Conservation (phyloP, 2,888 invertebrate species). For the Harpagoxenus sublaevis region DNA sequence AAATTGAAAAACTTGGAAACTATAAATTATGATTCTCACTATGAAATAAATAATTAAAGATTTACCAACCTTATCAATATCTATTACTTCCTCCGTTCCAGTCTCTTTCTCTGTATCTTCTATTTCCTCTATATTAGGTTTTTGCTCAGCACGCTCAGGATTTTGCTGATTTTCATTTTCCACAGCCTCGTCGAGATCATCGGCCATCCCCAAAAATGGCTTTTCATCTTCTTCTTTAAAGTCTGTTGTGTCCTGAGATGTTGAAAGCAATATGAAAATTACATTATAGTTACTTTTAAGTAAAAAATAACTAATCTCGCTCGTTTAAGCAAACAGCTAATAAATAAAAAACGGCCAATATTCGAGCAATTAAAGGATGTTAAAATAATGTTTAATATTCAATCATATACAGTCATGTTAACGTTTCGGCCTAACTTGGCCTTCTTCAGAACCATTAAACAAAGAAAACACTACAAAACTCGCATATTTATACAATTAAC, state of each 20-base stretch:
- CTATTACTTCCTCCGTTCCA: constrained; percentile 78
- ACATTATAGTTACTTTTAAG: constrained; percentile 48
- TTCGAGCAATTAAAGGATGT: too few relatives aligned
- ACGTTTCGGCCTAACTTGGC: too few relatives aligned
- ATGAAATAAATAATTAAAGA: not conserved
- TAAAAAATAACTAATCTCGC: too few relatives aligned
- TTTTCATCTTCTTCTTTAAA: constrained; percentile 77
- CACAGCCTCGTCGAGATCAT: constrained; percentile 87
- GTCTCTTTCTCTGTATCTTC: constrained; percentile 76
- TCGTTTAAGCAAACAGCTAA: too few relatives aligned
- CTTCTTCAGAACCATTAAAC: too few relatives aligned
- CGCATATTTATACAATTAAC: too few relatives aligned
- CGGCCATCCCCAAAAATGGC: constrained; percentile 83
- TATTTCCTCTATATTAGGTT: constrained; percentile 75
- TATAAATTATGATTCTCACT: constrained; percentile 3
- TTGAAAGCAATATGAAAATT: not conserved
- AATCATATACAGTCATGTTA: too few relatives aligned
- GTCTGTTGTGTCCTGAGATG: constrained; percentile 77
- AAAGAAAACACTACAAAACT: too few relatives aligned
- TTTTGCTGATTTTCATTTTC: constrained; percentile 20
- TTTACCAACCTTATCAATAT: constrained; percentile 79
- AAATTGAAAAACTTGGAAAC: not conserved
- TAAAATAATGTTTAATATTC: too few relatives aligned
- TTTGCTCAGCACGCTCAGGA: constrained; percentile 40
- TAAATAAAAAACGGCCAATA: too few relatives aligned